Evolutionary conservation across 2,888 invertebrate species (phyloP), one percentile per base, ranked within the genome.

Genomic region (Endomychus coccineus): DNA sequence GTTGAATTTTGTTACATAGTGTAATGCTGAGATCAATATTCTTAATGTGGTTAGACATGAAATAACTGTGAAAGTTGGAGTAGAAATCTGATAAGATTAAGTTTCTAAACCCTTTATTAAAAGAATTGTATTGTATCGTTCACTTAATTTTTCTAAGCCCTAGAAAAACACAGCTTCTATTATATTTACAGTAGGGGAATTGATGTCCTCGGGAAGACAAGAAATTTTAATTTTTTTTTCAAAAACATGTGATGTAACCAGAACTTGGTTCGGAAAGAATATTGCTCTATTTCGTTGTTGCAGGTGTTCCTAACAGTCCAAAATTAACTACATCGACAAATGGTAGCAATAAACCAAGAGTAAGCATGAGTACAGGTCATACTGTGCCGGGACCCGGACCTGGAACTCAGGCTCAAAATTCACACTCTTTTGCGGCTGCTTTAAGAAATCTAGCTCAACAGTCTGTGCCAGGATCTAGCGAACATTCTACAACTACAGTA

Each of bases 371-470:
- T 27, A 48, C 59, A 14, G 60, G 57, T 9, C 62, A 64, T 43
- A 46, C 61, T 3, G 58, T 64, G 16, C 62, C 67, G 12, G 68
- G 67, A 32, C 68, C 68, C 22, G 66, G 67, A 38, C 68, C 68
- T 19, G 69, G 68, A 45, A 55, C 61, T 23, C 53, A 52, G 41
- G 31, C 62, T 55, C 55, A 54, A 41, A 32, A 45, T 23, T 64
- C 69, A 10, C 78, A 79, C 14, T 89, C 90, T 40, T 92, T 92
- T 71, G 91, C 92, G 34, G 90, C 91, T 28, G 92, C 92, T 14
- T 71, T 94, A 34, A 77, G 92, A 40, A 88, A 86, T 62, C 74
- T 92, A 49, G 92, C 92, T 45, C 90, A 92, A 68, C 91, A 92
- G 66, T 90, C 89, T 13, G 86, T 84, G 40, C 84, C 82, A 50